Evolutionary conservation across 2,888 invertebrate genomes (phyloP), one percentile per base, ranked within the genome.

Genomic region (Leistus spinibarbis): DNA sequence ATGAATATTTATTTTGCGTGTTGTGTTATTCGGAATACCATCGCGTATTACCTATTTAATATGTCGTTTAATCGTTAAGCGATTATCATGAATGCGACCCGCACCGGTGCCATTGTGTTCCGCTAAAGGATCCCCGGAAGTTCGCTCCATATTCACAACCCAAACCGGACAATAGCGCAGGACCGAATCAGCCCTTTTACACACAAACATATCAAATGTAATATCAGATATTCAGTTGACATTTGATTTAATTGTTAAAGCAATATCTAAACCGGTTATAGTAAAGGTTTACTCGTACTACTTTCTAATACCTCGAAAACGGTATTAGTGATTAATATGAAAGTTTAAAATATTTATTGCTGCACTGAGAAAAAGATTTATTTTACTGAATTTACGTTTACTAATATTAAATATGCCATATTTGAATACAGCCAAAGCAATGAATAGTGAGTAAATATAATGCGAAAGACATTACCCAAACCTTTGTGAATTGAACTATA

Each of bases 1-100:
- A 40, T 40, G 40, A 40, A 40, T 40, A 40, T 40, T 40, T 40
- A 40, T 40, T 40, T 40, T 10, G 57, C 57, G 20, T 40, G 23
- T 64, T 64, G 23, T 23, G 23, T 65, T 72, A 57, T 66, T 40
- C 65, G 57, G 56, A 72, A 72, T 72, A 66, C 56, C 72, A 72
- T 65, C 72, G 72, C 72, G 72, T 72, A 72, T 72, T 72, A 69
- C 27, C 69, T 57, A 69, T 69, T 69, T 69, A 57, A 66, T 66
- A 53, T 72, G 72, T 72, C 72, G 66, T 40, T 72, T 63, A 66
- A 27, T 66, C 64, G 23, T 64, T 64, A 64, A 64, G 23, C 23
- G 23, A 24, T 64, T 64, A 64, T 27, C 72, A 65, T 54, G 65
- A 60, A 69, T 62, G 53, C 69, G 16, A 60, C 62, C 62, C n/a